A percentile compares a stretch with the other conserved stretches of the same genome.
phyloP scores from a whole-genome alignment of 2,888 invertebrate genomes.

The Bedellia somnulentella region DNA sequence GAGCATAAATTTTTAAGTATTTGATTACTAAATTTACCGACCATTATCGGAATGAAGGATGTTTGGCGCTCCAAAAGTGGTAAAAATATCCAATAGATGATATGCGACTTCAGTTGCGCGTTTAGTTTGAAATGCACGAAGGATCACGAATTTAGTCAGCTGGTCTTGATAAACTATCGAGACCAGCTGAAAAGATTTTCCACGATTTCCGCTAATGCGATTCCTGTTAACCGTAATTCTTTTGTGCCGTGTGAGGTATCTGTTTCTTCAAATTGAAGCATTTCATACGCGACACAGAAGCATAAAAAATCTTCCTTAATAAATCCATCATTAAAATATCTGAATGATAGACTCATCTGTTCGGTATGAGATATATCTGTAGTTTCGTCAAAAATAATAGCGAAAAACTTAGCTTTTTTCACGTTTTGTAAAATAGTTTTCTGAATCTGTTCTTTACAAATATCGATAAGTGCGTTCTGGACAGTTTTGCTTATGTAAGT shows the following conservation, averaged over 20 bases:
- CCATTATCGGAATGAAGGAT: no score
- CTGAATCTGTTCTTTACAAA: conserved; percentile 10
- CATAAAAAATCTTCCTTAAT: conserved; percentile 9
- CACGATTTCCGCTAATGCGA: conserved; percentile 13
- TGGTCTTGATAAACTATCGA: no score
- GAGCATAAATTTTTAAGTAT: no score
- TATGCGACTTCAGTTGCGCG: no score
- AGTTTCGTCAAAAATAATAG: conserved; percentile 18
- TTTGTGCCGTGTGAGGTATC: conserved; percentile 6
- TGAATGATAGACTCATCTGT: conserved; percentile 14
- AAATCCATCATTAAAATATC: conserved; percentile 12
- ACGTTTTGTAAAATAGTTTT: conserved; percentile 7
- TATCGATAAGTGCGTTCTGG: conserved; percentile 6
- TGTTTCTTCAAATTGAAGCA: conserved; percentile 6
- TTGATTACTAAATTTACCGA: no score
- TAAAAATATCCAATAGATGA: no score
- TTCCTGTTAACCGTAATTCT: conserved; percentile 13
- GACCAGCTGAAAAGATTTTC: conserved; percentile 12
- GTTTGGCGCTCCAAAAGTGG: no score
- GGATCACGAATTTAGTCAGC: no score
- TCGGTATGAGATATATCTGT: conserved; percentile 12
- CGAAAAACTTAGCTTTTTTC: conserved; percentile 9
- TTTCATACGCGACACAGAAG: conserved; percentile 7
- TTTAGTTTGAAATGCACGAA: no score
- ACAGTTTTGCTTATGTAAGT: conserved; percentile 9